Percentiles rank a stretch among this genome's conserved stretches.
Conservation (phyloP, 2,888 invertebrate genomes). For the Pseudolycoriella hygida region DNA sequence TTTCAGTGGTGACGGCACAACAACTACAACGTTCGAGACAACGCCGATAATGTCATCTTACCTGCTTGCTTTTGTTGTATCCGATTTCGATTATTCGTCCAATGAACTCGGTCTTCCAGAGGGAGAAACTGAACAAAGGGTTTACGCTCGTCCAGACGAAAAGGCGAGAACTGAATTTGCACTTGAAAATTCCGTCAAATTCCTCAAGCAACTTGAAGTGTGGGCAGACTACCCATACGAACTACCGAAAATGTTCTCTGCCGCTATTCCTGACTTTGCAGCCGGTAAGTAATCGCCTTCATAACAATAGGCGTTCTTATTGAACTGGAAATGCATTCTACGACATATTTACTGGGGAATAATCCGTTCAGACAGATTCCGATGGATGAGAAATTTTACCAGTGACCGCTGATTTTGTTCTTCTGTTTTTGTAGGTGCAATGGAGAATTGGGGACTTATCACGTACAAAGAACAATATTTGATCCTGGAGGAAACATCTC, state of each 20-base stretch:
- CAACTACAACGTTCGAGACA: not conserved
- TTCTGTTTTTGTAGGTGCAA: no score
- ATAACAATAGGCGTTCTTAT: no score
- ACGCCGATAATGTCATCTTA: not conserved
- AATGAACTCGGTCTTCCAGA: not conserved
- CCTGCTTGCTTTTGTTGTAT: not conserved
- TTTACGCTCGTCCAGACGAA: not conserved
- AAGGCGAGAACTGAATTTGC: not conserved
- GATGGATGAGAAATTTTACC: no score
- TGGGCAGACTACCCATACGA: not conserved
- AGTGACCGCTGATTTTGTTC: no score
- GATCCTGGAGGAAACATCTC: not conserved
- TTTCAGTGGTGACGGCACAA: not conserved
- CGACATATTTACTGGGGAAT: no score
- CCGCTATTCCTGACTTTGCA: not conserved
- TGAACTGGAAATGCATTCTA: no score
- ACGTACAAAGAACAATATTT: constrained; percentile 1
- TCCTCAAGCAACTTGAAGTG: not conserved
- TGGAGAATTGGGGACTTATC: not conserved
- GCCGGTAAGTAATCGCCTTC: constrained; percentile 20
- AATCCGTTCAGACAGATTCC: no score
- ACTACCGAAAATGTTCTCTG: not conserved
- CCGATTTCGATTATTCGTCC: not conserved
- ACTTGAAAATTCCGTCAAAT: not conserved
- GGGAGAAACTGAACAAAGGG: no score